Evolutionary conservation across 1,140 invertebrate genomes (phyloP).

Genomic region (Drosophila nannoptera): DNA sequence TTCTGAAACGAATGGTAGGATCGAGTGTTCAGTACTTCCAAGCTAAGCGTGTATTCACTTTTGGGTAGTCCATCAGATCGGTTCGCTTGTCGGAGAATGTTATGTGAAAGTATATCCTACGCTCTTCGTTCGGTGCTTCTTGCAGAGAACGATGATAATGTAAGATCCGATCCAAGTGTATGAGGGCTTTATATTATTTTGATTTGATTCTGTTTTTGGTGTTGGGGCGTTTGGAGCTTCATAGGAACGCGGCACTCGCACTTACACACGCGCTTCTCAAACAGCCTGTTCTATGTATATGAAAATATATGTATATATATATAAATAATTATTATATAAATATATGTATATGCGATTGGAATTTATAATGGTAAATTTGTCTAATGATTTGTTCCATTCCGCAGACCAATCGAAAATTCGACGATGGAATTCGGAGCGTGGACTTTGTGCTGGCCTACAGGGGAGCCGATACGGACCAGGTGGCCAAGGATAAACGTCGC

Average conservation of each 20-base stretch:
- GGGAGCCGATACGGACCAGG: slow-evolving; percentile 78
- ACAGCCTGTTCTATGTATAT: not conserved
- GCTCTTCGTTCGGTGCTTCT: too few species aligned
- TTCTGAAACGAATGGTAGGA: too few species aligned
- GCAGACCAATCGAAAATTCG: slow-evolving; percentile 77
- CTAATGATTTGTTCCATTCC: slow-evolving; percentile 3
- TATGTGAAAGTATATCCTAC: too few species aligned
- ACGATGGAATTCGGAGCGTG: slow-evolving; percentile 80
- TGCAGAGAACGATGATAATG: too few species aligned
- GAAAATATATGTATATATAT: too few species aligned
- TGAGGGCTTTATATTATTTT: not conserved
- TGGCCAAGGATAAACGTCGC: slow-evolving; percentile 80
- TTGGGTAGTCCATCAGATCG: too few species aligned
- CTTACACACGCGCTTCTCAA: slow-evolving; percentile 50
- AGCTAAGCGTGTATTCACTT: too few species aligned
- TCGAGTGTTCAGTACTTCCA: too few species aligned
- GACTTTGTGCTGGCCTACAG: slow-evolving; percentile 86
- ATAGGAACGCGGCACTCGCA: slow-evolving; percentile 35
- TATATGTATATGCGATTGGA: slow-evolving; percentile 7
- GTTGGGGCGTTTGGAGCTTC: not conserved
- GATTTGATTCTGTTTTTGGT: not conserved
- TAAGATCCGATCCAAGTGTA: too few species aligned
- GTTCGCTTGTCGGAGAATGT: too few species aligned
- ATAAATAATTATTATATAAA: too few species aligned
- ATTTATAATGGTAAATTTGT: not conserved